phyloP scores from a whole-genome alignment of 2,797 vertebrate genomes.

The Bradypus variegatus region DNA sequence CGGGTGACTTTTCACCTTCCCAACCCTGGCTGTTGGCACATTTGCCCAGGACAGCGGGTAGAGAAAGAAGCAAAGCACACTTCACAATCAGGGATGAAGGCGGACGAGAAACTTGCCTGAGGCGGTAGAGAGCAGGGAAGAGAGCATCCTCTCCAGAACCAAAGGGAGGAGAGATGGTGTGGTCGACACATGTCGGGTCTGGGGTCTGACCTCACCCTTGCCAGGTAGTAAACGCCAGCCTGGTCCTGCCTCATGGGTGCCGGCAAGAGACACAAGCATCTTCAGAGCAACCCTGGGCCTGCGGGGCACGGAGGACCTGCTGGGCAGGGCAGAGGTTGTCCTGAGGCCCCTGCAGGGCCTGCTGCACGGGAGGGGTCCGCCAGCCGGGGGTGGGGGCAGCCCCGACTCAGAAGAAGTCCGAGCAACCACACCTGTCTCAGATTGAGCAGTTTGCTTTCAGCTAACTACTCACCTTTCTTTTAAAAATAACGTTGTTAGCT shows the following conservation, averaged over 20 bases:
- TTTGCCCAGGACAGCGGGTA: background rate
- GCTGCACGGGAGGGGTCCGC: background rate
- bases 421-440: background rate
- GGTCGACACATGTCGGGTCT: background rate
- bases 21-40: background rate
- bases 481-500: background rate
- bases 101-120: background rate
- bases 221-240: background rate
- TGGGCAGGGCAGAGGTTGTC: too few species aligned
- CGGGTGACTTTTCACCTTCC: background rate
- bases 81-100: too few species aligned
- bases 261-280: background rate
- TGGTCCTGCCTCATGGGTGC: background rate
- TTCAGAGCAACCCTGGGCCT: too few species aligned
- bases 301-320: too few species aligned
- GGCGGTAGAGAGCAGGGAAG: background rate
- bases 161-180: too few species aligned
- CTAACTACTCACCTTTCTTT: background rate
- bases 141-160: background rate
- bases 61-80: too few species aligned
- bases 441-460: background rate
- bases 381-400: too few species aligned
- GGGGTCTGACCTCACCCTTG: background rate
- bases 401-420: background rate
- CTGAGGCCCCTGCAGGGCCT: background rate